phyloP scores from a whole-genome alignment of 30 jellyfish, hydroid and myxozoan genomes.

The Cassiopea xamachana region DNA sequence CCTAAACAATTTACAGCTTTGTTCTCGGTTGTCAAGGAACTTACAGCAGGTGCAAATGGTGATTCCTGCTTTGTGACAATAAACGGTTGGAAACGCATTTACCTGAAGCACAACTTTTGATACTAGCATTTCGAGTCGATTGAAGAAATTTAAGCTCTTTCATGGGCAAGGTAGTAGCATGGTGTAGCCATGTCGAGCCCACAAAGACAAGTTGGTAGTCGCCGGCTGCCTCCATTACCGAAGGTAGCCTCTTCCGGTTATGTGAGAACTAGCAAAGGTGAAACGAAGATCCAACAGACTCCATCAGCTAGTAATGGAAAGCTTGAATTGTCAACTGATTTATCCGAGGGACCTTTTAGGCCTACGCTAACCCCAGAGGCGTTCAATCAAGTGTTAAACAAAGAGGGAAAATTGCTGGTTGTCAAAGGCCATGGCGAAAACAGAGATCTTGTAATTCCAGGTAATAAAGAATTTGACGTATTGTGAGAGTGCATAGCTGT shows the following conservation, averaged over 20 bases:
- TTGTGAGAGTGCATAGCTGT: neutral
- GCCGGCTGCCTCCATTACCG: conserved; percentile 91
- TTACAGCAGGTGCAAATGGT: conserved; percentile 38
- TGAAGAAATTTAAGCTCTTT: neutral
- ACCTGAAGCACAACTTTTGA: conserved; percentile 24
- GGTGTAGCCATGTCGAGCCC: conserved; percentile 81
- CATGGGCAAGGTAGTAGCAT: neutral
- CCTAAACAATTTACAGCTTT: conserved; percentile 15
- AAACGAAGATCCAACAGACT: conserved; percentile 9
- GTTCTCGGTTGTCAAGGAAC: conserved; percentile 36
- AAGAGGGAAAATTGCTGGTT: neutral
- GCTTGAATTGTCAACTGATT: conserved; percentile 55
- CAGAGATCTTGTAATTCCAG: conserved; percentile 43
- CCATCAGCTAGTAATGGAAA: conserved; percentile 32
- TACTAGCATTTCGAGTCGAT: neutral
- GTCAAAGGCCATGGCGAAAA: conserved; percentile 12
- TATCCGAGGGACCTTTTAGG: conserved; percentile 80
- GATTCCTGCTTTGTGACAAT: conserved; percentile 7
- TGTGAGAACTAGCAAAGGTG: conserved; percentile 50
- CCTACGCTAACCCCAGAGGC: conserved; percentile 72
- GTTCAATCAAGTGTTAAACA: conserved; percentile 32
- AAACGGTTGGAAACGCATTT: conserved; percentile 1
- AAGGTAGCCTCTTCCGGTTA: conserved; percentile 50
- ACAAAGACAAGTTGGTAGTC: conserved; percentile 86
- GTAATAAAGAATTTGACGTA: neutral